phyloP scores from a whole-genome alignment of 2,113 vertebrate species.

The Gasterosteus nipponicus region DNA sequence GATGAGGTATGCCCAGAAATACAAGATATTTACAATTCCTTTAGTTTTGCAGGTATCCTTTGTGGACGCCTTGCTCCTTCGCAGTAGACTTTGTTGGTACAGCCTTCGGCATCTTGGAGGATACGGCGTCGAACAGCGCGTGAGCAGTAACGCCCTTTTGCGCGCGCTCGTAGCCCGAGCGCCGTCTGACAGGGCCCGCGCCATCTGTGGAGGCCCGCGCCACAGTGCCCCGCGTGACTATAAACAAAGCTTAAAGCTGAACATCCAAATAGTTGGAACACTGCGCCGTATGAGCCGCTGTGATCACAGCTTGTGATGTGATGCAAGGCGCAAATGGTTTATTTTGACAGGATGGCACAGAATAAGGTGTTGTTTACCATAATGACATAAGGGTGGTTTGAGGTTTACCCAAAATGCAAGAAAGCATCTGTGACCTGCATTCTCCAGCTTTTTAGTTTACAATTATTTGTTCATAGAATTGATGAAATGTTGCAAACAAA shows the following conservation, averaged over 20 bases:
- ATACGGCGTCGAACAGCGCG: neutral
- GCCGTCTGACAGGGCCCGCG: neutral
- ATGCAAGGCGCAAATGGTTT: neutral
- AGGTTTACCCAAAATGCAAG: neutral
- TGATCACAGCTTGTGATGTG: neutral
- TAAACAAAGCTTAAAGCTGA: constrained; percentile 1
- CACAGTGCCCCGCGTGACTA: neutral
- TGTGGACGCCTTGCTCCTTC: neutral
- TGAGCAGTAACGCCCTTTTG: neutral
- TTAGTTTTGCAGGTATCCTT: neutral
- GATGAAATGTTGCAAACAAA: neutral
- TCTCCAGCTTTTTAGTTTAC: neutral
- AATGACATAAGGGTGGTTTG: neutral
- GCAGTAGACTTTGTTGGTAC: neutral
- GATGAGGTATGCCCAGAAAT: neutral
- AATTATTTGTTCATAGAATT: neutral
- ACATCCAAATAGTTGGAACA: neutral
- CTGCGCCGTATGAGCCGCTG: neutral
- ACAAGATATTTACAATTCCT: neutral
- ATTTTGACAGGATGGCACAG: constrained; percentile 13
- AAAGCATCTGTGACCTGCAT: neutral
- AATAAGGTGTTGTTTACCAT: constrained; percentile 13
- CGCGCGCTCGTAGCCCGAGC: neutral
- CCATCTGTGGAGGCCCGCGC: neutral
- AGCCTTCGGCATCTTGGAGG: neutral